Evolutionary conservation across 2,797 vertebrate genomes (phyloP), one percentile per base, ranked within the genome.

Genomic region (Pseudotriccus pelzelni): DNA sequence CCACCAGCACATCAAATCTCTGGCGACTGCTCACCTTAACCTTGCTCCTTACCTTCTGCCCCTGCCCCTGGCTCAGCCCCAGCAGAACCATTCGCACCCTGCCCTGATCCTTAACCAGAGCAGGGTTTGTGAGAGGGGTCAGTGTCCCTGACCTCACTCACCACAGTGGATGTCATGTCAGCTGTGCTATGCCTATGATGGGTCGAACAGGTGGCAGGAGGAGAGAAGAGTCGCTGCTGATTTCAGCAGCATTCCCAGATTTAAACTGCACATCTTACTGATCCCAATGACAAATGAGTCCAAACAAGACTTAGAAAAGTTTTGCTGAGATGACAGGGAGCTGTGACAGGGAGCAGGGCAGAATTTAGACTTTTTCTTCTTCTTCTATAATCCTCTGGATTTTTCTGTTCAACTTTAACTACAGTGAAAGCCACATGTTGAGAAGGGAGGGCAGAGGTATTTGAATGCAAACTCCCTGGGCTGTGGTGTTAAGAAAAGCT

Each of bases 111-210:
- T 44, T 22, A 49, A 30, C 15, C 32, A 11, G 8, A 16, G 11
- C n/a, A 36, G 36, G 37, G 19, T 68, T 12, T 56, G 28, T 20
- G 24, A 23, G 56, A 21, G 28, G 7, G 5, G 11, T 27, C n/a
- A 2, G 25, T 27, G 50, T 15, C n/a, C 30, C 24, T 10, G 28
- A 9, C 56, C 72, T 36, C 6, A 7, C n/a, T n/a, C 52, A 25
- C 14, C 23, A 12, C 52, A 5, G 3, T 6, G 14, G 1, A 28
- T 21, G 5, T 9, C 2, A 6, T 27, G 59, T n/a, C n/a, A n/a
- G n/a, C 60, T 39, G 1, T 53, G 47, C 30, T 44, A 2, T 8
- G 18, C 11, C 47, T 8, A 3, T 17, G 10, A 16, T 16, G 46
- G 12, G n/a, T 30, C 2, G 4, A 62, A 53, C 1, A 0, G 19